phyloP scores from a whole-genome alignment of 2,888 invertebrate genomes.

The Watsonalla binaria region DNA sequence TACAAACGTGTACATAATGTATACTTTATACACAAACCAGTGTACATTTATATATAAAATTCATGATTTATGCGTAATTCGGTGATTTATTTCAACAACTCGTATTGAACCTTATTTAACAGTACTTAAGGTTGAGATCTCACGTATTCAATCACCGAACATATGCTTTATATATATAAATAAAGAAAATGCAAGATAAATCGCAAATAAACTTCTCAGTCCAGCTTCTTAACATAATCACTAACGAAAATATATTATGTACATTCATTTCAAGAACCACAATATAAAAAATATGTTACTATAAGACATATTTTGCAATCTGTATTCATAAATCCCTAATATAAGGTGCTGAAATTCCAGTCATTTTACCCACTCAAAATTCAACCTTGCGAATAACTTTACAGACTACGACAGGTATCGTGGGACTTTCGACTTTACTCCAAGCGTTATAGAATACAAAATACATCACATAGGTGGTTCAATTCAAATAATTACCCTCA shows the following conservation, averaged over 20 bases:
- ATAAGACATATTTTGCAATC: too few species aligned
- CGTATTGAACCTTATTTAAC: neutral
- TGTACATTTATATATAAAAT: constrained; percentile 55
- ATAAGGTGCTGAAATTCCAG: too few species aligned
- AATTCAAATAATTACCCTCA: too few species aligned
- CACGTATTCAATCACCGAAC: neutral
- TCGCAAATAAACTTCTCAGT: constrained; percentile 10
- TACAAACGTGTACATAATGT: constrained; percentile 24
- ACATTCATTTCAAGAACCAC: neutral
- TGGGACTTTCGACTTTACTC: too few species aligned
- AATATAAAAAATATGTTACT: too few species aligned
- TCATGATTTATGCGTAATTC: constrained; percentile 12
- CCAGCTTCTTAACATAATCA: constrained; percentile 13
- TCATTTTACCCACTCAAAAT: too few species aligned
- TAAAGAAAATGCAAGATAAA: constrained; percentile 1
- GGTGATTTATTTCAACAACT: constrained; percentile 8
- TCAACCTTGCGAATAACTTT: too few species aligned
- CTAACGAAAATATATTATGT: neutral
- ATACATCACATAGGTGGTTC: too few species aligned
- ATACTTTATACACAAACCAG: constrained; percentile 59
- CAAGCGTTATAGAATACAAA: too few species aligned
- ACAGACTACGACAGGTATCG: too few species aligned
- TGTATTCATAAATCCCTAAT: too few species aligned
- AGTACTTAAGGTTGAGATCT: neutral
- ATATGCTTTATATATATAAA: neutral